Percentiles rank a stretch among this genome's conserved stretches.
Conservation (phyloP, 2,113 vertebrate genomes). For the cattle (Bos taurus) region DNA sequence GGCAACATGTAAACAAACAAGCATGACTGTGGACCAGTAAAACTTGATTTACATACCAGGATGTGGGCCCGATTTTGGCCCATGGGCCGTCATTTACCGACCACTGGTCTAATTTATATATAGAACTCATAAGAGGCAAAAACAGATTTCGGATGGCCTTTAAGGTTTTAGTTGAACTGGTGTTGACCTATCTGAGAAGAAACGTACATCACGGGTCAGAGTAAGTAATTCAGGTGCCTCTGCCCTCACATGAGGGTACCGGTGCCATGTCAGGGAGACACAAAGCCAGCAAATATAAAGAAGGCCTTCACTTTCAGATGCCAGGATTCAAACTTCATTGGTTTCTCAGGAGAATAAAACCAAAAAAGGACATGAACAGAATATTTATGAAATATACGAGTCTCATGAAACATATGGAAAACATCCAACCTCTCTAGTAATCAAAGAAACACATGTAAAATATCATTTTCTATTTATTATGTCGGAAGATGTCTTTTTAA, state of each 20-base stretch:
- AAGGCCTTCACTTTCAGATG: background rate
- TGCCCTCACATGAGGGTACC: background rate
- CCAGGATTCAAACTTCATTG: background rate
- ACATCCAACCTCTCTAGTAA: background rate
- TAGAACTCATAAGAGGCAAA: background rate
- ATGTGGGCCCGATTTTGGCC: background rate
- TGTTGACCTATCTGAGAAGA: background rate
- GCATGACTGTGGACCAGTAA: background rate
- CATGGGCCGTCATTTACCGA: background rate
- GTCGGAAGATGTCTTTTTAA: background rate
- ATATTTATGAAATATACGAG: background rate
- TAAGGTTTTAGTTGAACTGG: background rate
- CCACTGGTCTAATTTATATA: background rate
- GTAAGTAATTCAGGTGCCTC: background rate
- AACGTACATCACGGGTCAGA: background rate
- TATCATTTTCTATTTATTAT: conserved; percentile 7
- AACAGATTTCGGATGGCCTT: background rate
- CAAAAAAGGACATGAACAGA: background rate
- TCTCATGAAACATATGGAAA: background rate
- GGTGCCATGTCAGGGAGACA: background rate
- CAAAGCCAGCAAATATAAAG: background rate
- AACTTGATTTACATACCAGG: background rate
- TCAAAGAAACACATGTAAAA: background rate
- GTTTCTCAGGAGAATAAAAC: background rate
- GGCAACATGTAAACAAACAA: background rate